Evolutionary conservation across 2,797 vertebrate species (phyloP), one percentile per base, ranked within the genome.

Genomic region (Girardinus metallicus): DNA sequence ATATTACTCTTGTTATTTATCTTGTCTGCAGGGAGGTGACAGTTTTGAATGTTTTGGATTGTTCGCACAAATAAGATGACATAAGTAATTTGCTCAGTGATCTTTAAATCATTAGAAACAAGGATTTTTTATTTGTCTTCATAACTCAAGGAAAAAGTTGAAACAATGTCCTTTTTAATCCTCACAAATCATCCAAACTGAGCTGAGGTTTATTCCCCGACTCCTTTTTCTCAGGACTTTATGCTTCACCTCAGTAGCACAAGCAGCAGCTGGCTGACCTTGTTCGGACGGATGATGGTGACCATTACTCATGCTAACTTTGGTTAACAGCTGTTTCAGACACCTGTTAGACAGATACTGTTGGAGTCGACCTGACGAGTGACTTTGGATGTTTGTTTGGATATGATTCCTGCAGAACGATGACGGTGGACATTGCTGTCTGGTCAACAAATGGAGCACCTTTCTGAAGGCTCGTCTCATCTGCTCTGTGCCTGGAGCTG

Each of bases 391-490:
- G 79, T 82, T 75, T 66, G 13, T 72, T 77, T 77, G 21, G 75
- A 43, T 80, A 47, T 82, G 51, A 81, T 87, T 51, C 0, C 83
- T 81, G 23, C 95, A 99, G 99, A 99, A 99, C 0, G 99, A 99
- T 0, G 98, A 99, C 0, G 99, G 99, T 0, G 98, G 99, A 80
- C 99, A 99, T 93, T 99, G 99, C 94, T 99, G 98, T 86, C 95
- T 99, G 78, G 99, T 99, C 79, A 99, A 99, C 92, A 99, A 99
- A 90, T 99, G 99, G 99, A 99, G 99, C 95, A 99, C 98, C 0
- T 99, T 99, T 91, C 95, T 99, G 88, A 99, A 99, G 88, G 98
- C 99, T 0, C 96, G 99, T 4, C 97, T 99, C 0, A 98, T 99
- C 93, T 99, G 99, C 92, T 99, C 99, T 0, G 98, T 99, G 80